phyloP scores from a whole-genome alignment of 2,888 invertebrate species.

The Allacma fusca region DNA sequence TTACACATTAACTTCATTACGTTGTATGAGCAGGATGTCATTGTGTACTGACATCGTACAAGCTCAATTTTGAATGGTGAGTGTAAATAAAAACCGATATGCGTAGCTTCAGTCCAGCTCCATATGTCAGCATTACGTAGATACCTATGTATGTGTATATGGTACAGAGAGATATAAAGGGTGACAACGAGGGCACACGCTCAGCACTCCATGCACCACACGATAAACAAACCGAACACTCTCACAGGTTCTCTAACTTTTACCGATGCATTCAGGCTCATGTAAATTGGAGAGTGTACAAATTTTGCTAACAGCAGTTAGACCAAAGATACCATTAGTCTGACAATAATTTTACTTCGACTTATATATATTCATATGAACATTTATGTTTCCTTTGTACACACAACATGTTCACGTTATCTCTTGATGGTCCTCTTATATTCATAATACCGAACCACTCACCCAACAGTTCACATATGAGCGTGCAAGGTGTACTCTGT shows the following conservation, averaged over 20 bases:
- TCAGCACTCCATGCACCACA: not conserved
- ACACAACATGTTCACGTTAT: too few species aligned
- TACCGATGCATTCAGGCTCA: not conserved
- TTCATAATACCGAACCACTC: too few species aligned
- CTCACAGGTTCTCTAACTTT: not conserved
- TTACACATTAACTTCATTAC: conserved; percentile 28
- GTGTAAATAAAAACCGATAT: not conserved
- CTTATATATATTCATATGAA: not conserved
- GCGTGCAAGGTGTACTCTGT: too few species aligned
- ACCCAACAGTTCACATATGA: too few species aligned
- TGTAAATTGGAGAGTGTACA: not conserved
- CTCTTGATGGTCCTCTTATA: too few species aligned
- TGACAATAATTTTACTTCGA: not conserved
- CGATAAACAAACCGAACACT: conserved; percentile 10
- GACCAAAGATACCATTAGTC: not conserved
- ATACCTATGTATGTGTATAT: not conserved
- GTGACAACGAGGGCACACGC: not conserved
- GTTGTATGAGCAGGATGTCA: not conserved
- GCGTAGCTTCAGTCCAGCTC: too few species aligned
- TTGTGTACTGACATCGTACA: conserved; percentile 21
- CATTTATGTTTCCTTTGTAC: not conserved
- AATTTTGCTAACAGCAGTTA: not conserved
- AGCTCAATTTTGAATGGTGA: conserved; percentile 12
- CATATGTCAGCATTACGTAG: too few species aligned
- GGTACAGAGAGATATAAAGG: too few species aligned